A percentile compares a stretch with the other conserved stretches of the same genome.
phyloP scores from a whole-genome alignment of 1,140 invertebrate genomes.

The Lordiphosa collinella region DNA sequence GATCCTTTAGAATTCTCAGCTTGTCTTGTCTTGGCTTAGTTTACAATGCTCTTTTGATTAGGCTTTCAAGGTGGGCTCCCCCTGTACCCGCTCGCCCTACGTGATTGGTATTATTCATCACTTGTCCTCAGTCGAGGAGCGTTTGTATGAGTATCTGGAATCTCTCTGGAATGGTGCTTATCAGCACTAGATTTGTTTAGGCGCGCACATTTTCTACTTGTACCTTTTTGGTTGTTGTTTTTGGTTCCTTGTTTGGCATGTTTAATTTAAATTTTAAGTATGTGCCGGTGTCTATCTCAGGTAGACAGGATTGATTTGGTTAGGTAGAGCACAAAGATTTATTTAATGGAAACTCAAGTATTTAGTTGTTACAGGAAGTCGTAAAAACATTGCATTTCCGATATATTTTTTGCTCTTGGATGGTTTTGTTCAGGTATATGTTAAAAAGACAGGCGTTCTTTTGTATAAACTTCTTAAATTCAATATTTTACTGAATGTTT shows the following conservation, averaged over 20 bases:
- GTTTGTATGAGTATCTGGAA: slow-evolving; percentile 19
- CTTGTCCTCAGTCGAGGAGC: slow-evolving; percentile 72
- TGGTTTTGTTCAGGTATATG: no score
- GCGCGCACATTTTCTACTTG: slow-evolving; percentile 21
- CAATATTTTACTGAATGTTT: no score
- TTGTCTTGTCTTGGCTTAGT: slow-evolving; percentile 69
- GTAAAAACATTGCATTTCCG: no score
- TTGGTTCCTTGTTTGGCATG: slow-evolving; percentile 20
- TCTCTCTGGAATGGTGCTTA: slow-evolving; percentile 31
- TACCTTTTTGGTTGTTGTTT: slow-evolving; percentile 17
- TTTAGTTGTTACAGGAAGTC: slow-evolving; percentile 12
- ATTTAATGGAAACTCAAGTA: slow-evolving; percentile 51
- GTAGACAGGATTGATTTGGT: slow-evolving; percentile 18
- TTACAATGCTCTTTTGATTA: slow-evolving; percentile 75
- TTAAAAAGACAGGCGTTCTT: no score
- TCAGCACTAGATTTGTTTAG: slow-evolving; percentile 66
- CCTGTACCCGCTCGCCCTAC: slow-evolving; percentile 21
- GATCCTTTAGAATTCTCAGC: slow-evolving; percentile 63
- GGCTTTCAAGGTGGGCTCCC: slow-evolving; percentile 47
- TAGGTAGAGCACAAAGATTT: slow-evolving; percentile 52
- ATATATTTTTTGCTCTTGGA: no score
- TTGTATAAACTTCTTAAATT: no score
- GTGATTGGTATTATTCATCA: slow-evolving; percentile 79
- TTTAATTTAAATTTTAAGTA: slow-evolving; percentile 78
- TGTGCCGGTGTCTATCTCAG: slow-evolving; percentile 45